phyloP scores from a whole-genome alignment of 2,797 vertebrate species.

The Microhierax caerulescens region DNA sequence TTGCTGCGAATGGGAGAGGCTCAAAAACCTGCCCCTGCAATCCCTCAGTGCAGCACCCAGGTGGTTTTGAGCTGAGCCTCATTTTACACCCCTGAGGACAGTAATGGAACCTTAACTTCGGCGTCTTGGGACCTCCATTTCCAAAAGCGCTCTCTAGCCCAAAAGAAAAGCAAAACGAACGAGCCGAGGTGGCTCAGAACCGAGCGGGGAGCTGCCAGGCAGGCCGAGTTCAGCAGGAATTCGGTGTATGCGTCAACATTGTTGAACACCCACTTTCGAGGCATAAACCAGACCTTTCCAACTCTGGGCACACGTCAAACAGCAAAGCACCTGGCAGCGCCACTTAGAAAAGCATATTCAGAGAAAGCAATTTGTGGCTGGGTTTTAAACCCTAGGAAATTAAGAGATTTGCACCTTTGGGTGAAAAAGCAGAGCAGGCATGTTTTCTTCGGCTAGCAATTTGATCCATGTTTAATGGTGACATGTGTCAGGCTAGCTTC shows the following conservation, averaged over 20 bases:
- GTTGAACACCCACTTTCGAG: neutral
- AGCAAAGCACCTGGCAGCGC: neutral
- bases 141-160: neutral
- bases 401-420: neutral
- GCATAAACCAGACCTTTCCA: neutral
- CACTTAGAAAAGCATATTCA: neutral
- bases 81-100: neutral
- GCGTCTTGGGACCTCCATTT: neutral
- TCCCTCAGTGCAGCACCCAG: neutral
- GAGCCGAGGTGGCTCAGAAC: neutral
- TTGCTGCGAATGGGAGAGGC: neutral
- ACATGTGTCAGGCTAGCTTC: constrained; percentile 20
- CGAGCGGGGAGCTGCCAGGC: fast-evolving
- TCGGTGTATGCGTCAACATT: fast-evolving
- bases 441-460: neutral
- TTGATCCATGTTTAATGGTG: neutral
- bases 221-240: neutral
- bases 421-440: neutral
- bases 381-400: neutral
- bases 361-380: neutral
- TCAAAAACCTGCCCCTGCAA: neutral
- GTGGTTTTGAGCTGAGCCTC: neutral
- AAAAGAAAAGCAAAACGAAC: neutral
- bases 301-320: neutral
- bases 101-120: neutral